Conservation (phyloP, 2,113 vertebrate species). For the Psittacara wagleri region DNA sequence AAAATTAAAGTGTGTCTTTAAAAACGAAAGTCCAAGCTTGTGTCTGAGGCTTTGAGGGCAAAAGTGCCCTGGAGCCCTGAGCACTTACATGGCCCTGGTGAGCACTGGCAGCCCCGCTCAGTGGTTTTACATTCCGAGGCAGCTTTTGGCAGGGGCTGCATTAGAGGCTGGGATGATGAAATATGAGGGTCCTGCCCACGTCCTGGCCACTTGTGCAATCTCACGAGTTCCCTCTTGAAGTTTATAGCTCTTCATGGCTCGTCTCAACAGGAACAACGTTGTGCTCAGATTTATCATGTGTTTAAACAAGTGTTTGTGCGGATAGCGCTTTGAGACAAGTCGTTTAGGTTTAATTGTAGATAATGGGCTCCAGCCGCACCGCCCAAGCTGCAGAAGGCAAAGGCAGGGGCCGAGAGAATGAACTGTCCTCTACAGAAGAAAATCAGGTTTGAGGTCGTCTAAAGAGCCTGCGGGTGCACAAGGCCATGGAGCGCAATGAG, state of each 20-base stretch:
- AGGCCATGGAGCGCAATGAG: background rate
- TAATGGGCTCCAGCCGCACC: background rate
- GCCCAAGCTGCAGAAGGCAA: background rate
- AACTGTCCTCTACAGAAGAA: background rate
- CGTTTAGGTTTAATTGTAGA: background rate
- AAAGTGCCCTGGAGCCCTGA: background rate
- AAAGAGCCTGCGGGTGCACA: background rate
- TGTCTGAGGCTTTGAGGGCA: background rate
- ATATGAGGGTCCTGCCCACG: background rate
- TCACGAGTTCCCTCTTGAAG: background rate
- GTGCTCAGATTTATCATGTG: conserved; percentile 2
- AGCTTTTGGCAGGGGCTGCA: background rate
- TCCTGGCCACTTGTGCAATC: background rate
- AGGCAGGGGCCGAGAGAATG: background rate
- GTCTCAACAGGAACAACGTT: background rate
- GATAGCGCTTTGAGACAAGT: background rate
- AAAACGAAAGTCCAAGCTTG: background rate
- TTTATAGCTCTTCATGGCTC: conserved; percentile 18
- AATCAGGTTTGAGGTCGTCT: background rate
- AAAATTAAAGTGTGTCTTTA: background rate
- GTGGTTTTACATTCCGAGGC: background rate
- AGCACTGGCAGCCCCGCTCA: background rate
- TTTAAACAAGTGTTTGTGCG: background rate
- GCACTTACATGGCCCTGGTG: background rate
- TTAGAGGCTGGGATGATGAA: background rate